Base-by-base conservation (phyloP, 2,113 vertebrate species). In the Hemibates koningsi region DNA sequence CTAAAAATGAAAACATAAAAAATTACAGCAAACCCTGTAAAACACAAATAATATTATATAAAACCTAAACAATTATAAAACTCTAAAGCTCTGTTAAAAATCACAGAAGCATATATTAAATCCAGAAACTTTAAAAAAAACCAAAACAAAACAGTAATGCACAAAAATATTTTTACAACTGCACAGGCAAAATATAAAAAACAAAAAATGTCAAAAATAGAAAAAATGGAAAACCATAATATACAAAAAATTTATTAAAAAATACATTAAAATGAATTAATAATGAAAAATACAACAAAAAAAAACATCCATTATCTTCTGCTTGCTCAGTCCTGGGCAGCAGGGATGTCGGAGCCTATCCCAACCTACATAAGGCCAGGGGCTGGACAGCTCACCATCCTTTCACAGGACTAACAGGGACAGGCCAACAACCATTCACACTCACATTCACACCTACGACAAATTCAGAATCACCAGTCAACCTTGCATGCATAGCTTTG, bases 1-100 rank as follows among this genome's bases (percentile, higher is more conserved):
- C 63, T 68, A 41, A 68, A 41, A 41, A 21, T 68, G n/a, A 68
- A 68, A 68, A 68, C 63, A 14, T 38, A 21, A 68, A 68, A 38
- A 41, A 14, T 13, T 6, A 41, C 34, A 41, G 19, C 36, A 68
- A 68, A 21, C 61, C 61, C 3, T 8, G 34, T 21, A 68, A 8
- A 68, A 68, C n/a, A 68, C 36, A 41, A 68, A 68, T 41, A 14
- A 68, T 8, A 41, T 38, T 2, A 38, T 38, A 68, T 14, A 68
- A 68, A 68, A 41, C 11, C 63, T 21, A 41, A 41, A 41, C 34
- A 38, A 38, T 66, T 8, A 7, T 13, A 41, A 68, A 41, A 1
- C 63, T 41, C 36, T 13, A 41, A 68, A 66, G 6, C 34, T 38
- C 17, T 38, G 34, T 66, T 66, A 66, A 66, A 66, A 38, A 8